Evolutionary conservation across 2,797 vertebrate species (phyloP).

Genomic region (Masticophis lateralis): DNA sequence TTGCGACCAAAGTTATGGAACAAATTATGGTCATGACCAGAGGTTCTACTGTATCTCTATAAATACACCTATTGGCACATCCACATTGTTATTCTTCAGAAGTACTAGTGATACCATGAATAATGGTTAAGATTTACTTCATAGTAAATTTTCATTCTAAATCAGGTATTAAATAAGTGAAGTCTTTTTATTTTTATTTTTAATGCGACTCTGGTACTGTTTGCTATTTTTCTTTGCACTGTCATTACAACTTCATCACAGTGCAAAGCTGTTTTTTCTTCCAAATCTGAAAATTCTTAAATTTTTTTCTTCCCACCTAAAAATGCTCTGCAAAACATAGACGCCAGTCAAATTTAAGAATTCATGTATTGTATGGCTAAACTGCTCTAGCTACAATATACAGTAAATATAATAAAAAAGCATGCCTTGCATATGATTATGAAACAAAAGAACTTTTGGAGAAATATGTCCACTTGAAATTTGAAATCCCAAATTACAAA

Average conservation of each 20-base stretch:
- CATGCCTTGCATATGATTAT: background rate
- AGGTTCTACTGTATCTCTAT: background rate
- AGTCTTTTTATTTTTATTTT: slow-evolving; percentile 6
- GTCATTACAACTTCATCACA: background rate
- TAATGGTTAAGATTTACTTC: background rate
- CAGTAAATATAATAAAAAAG: background rate
- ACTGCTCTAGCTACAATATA: background rate
- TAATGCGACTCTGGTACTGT: background rate
- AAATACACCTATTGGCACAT: background rate
- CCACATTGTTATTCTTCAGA: background rate
- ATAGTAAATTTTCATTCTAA: background rate
- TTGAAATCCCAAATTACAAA: background rate
- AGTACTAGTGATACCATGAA: background rate
- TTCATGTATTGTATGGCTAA: background rate
- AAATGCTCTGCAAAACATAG: background rate
- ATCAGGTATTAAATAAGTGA: background rate
- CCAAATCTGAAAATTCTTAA: background rate
- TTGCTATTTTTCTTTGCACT: background rate
- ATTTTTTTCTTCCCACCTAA: background rate
- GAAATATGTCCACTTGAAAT: background rate
- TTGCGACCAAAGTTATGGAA: too few relatives aligned
- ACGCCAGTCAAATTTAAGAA: background rate
- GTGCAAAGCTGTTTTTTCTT: background rate
- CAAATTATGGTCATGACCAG: too few relatives aligned
- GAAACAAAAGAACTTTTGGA: background rate